Evolutionary conservation across 2,888 invertebrate genomes (phyloP), one percentile per base, ranked within the genome.

Genomic region (Chirona hameri): DNA sequence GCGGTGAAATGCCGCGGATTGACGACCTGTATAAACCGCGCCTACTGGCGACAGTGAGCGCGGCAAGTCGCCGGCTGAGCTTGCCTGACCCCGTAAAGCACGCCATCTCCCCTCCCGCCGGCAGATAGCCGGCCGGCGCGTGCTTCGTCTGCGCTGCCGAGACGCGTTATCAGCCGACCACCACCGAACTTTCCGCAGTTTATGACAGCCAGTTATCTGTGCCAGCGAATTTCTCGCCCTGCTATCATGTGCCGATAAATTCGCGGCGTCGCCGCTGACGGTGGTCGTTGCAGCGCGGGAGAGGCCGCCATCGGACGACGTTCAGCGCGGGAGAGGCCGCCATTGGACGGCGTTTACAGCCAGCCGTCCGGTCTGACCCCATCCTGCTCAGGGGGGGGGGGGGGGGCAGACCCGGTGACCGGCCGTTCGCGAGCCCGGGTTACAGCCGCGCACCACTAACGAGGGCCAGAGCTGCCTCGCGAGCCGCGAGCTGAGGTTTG

Each of bases 211-310:
- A 72, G 72, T 72, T 72, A 72, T 72, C 72, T 72, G 14, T 31
- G 72, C 72, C 72, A 15, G 72, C 72, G 72, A 31, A 72, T 72
- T 72, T 72, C 72, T 72, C 72, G 72, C 72, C 72, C 72, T 31
- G 72, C 72, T 31, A 72, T 72, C 72, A 31, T 31, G 72, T 72
- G 72, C 5, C 72, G 72, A 72, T 72, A 72, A 72, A 72, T 72
- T 72, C 31, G 29, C 1, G 29, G 5, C 18, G 14, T 29, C 72
- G 72, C 72, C 31, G 72, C 1, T 29, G 72, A 18, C 9, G 72
- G 72, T 52, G 7, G 14, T 27, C 18, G 31, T 29, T 69, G n/a
- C n/a, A 29, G 15, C 12, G 69, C 69, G 69, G 29, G 9, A 14
- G n/a, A n/a, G n/a, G n/a, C n/a, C n/a, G n/a, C n/a, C n/a, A n/a